Percentiles rank a stretch among this genome's conserved stretches.
Evolutionary conservation across 2,113 vertebrate species (phyloP).

Genomic region (Spea multiplicata): DNA sequence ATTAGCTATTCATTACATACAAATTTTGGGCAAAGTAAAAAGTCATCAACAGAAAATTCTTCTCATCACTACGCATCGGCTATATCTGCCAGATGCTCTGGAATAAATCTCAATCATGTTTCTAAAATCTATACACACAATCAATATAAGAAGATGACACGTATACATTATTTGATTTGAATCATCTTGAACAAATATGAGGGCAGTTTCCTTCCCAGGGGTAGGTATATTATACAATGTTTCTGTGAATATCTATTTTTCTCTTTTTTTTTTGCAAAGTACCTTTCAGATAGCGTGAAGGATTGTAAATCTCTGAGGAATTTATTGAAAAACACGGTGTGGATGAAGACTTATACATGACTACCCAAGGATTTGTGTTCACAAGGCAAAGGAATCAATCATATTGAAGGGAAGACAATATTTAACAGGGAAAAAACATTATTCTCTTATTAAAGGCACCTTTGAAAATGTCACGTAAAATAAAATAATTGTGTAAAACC

Average conservation of each 20-base stretch:
- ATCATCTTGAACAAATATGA: conserved; percentile 26
- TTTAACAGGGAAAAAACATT: conserved; percentile 34
- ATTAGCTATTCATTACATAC: too few species aligned
- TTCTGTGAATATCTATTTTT: conserved; percentile 1
- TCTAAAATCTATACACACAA: background rate
- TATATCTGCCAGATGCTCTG: background rate
- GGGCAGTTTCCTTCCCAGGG: conserved; percentile 13
- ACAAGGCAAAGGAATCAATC: conserved; percentile 39
- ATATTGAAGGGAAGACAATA: conserved; percentile 35
- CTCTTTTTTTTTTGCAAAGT: conserved; percentile 8
- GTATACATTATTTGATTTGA: conserved; percentile 5
- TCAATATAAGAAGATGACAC: conserved; percentile 28
- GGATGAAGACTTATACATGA: conserved; percentile 42
- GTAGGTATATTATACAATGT: conserved; percentile 11
- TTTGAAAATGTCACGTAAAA: background rate
- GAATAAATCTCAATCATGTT: background rate
- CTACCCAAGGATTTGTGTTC: conserved; percentile 27
- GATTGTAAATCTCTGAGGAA: conserved; percentile 21
- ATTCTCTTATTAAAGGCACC: background rate
- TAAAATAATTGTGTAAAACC: too few species aligned
- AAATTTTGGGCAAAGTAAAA: background rate
- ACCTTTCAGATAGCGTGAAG: conserved; percentile 17
- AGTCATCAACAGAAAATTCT: background rate
- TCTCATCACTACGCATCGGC: background rate
- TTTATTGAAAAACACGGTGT: conserved; percentile 35